phyloP scores from a whole-genome alignment of 2,797 vertebrate genomes.

The Podargus strigoides region DNA sequence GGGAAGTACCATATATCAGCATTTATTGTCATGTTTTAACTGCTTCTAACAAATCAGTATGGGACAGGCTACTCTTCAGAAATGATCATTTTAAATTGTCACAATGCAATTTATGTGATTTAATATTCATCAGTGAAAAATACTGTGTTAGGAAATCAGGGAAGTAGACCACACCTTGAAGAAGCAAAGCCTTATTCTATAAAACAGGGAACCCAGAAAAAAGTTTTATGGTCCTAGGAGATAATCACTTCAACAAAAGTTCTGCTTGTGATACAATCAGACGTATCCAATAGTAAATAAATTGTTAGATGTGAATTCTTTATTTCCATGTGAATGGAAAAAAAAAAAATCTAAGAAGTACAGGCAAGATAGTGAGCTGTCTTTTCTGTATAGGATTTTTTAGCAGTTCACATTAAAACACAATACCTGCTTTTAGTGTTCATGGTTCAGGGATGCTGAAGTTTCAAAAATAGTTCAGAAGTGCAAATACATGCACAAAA shows the following conservation, averaged over 20 bases:
- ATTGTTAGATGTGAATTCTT: neutral
- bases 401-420: neutral
- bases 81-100: neutral
- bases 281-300: neutral
- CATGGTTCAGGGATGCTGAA: neutral
- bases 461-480: neutral
- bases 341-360: neutral
- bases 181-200: neutral
- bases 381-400: neutral
- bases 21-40: neutral
- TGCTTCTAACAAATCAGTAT: neutral
- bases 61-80: neutral
- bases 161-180: neutral
- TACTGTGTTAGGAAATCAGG: neutral
- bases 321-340: neutral
- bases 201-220: neutral
- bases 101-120: neutral
- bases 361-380: neutral
- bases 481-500: neutral
- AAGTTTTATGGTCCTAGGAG: neutral
- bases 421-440: neutral
- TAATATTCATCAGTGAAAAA: neutral
- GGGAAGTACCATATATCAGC: neutral
- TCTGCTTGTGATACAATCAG: neutral
- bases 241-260: neutral